Evolutionary conservation across 2,888 invertebrate genomes (phyloP), one percentile per base, ranked within the genome.

Genomic region (Limnephilus rhombicus): DNA sequence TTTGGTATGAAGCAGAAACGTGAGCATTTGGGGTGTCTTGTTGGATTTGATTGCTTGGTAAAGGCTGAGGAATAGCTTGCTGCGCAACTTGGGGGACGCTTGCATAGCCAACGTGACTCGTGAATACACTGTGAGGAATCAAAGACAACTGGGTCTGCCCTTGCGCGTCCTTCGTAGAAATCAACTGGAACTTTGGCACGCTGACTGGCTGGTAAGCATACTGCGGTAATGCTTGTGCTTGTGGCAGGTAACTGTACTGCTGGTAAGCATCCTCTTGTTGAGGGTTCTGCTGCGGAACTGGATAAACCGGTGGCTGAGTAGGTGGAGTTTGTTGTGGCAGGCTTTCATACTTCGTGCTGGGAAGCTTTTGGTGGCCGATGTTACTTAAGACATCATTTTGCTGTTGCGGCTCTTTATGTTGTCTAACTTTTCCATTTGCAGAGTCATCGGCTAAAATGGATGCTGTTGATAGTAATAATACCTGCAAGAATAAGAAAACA

Each of bases 371-470:
- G 9, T 95, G 95, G 83, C 96, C 96, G 0, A 93, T 94, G 0
- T 93, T 93, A 41, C 95, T 95, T 1, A 96, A 95, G 13, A 96
- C 95, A 0, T 96, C 94, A 93, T 96, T 96, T 85, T 96, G 93
- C 81, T 96, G 93, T 81, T 94, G 95, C 3, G 95, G 94, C 93
- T 96, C 96, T 11, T 95, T 95, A 2, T 92, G 91, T 2, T 95
- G 95, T 95, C 96, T 93, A 96, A 94, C 93, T 96, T 96, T 94
- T 96, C 96, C 95, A 95, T 87, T 96, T 96, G 96, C 96, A 4
- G 95, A 94, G 90, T 96, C 96, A 80, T 95, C 95, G 81, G 95
- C 94, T 92, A 94, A 94, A 41, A 94, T 95, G n/a, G 95, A 93
- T 91, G 95, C 95, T 93, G 94, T 94, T 94, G 95, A 95, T 92